Evolutionary conservation across 2,888 invertebrate genomes (phyloP).

Genomic region (Fabriciana adippe): DNA sequence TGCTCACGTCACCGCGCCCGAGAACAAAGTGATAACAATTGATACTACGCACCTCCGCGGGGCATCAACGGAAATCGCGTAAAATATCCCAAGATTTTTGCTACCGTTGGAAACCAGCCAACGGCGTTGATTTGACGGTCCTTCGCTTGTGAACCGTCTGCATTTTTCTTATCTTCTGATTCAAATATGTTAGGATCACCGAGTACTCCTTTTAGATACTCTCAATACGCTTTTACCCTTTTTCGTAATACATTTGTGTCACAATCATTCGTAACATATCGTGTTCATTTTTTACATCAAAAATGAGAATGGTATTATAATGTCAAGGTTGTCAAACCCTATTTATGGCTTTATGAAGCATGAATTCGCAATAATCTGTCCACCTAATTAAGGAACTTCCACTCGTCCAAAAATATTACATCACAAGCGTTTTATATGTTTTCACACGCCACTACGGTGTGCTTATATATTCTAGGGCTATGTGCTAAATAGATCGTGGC

Average conservation of each 20-base stretch:
- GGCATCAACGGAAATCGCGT: slow-evolving; percentile 53
- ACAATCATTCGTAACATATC: not conserved
- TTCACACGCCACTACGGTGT: slow-evolving; percentile 12
- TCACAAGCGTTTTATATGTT: slow-evolving; percentile 30
- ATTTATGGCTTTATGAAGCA: slow-evolving; percentile 21
- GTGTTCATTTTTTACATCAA: not conserved
- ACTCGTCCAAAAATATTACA: slow-evolving; percentile 35
- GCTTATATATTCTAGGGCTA: slow-evolving; percentile 21
- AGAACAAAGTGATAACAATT: slow-evolving; percentile 76
- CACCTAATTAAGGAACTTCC: slow-evolving; percentile 24
- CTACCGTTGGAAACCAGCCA: slow-evolving; percentile 36
- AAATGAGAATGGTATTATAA: slow-evolving; percentile 4
- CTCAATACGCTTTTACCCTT: not conserved
- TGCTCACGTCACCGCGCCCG: slow-evolving; percentile 62
- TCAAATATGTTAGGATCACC: too few relatives aligned
- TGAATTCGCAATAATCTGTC: slow-evolving; percentile 15
- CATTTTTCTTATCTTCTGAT: too few relatives aligned
- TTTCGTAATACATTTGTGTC: not conserved
- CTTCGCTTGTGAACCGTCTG: slow-evolving; percentile 4
- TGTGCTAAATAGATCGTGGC: slow-evolving; percentile 16
- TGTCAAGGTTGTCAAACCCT: slow-evolving; percentile 24
- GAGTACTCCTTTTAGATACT: too few relatives aligned
- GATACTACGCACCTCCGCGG: slow-evolving; percentile 60
- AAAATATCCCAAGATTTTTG: slow-evolving; percentile 53
- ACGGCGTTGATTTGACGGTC: slow-evolving; percentile 21